phyloP scores from a whole-genome alignment of 2,888 invertebrate species.

The Thalpophila matura region DNA sequence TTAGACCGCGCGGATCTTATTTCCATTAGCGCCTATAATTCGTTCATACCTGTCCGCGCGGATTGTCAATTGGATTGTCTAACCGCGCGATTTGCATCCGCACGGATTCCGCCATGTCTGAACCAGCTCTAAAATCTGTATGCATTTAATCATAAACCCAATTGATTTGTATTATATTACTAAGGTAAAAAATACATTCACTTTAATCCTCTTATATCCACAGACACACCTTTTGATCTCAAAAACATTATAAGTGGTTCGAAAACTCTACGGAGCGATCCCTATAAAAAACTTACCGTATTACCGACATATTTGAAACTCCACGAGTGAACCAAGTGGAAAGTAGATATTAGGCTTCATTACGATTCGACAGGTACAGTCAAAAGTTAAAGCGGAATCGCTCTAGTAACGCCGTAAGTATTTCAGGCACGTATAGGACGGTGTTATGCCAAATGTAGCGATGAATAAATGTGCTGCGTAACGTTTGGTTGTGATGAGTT shows the following conservation, averaged over 20 bases:
- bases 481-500: slow-evolving; percentile 48
- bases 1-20: too few relatives aligned
- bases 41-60: too few relatives aligned
- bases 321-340: slow-evolving; percentile 61
- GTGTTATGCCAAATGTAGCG: slow-evolving; percentile 70
- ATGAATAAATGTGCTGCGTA: slow-evolving; percentile 48
- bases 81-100: too few relatives aligned
- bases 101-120: too few relatives aligned
- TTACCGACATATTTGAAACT: slow-evolving; percentile 63
- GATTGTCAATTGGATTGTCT: too few relatives aligned
- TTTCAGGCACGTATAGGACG: slow-evolving; percentile 78
- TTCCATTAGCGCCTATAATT: too few relatives aligned
- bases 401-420: slow-evolving; percentile 68
- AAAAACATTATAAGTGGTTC: slow-evolving; percentile 36
- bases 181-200: too few relatives aligned
- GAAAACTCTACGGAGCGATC: slow-evolving; percentile 37
- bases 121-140: too few relatives aligned
- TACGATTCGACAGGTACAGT: slow-evolving; percentile 80
- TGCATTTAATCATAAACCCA: neutral
- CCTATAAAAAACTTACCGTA: slow-evolving; percentile 57
- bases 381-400: slow-evolving; percentile 79
- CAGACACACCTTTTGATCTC: slow-evolving; percentile 23
- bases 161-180: neutral
- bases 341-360: slow-evolving; percentile 74
- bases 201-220: slow-evolving; percentile 10